These are phyloP conservation scores for Isaurus tuberculatus DNA, from an alignment of 92 coral and sea anemone genomes.

Conservation along the genomic window DNA sequence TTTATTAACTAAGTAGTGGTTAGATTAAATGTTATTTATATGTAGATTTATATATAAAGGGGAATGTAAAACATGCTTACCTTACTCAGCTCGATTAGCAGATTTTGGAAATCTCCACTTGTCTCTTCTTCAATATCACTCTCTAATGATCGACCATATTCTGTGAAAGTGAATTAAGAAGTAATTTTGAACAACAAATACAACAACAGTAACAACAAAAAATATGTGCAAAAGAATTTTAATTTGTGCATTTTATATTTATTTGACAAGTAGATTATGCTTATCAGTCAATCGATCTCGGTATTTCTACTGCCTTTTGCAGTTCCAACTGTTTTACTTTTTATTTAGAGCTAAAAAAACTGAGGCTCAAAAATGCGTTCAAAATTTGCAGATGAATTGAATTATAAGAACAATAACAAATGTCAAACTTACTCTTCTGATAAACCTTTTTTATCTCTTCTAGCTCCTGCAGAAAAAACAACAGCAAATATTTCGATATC, in stretches of 20 bases:
- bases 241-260: not conserved
- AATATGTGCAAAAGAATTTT: not conserved
- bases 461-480: conserved; percentile 66
- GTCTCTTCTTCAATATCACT: conserved; percentile 83
- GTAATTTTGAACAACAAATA: not conserved
- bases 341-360: too few species aligned
- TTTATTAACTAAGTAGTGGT: too few species aligned
- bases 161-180: conserved; percentile 39
- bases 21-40: too few species aligned
- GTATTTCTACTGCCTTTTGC: too few species aligned
- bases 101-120: conserved; percentile 88
- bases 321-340: too few species aligned
- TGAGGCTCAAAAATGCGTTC: too few species aligned
- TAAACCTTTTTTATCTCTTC: conserved; percentile 80
- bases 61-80: conserved; percentile 49
- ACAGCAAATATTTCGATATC: not conserved
- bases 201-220: not conserved
- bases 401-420: too few species aligned
- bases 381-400: too few species aligned
- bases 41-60: too few species aligned
- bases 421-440: conserved; percentile 64
- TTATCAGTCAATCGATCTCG: too few species aligned
- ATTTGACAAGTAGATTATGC: too few species aligned
- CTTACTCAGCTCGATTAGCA: conserved; percentile 78
- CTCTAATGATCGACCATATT: conserved; percentile 72